phyloP scores from a whole-genome alignment of 2,888 invertebrate species.

The Eustalomyia histrio region DNA sequence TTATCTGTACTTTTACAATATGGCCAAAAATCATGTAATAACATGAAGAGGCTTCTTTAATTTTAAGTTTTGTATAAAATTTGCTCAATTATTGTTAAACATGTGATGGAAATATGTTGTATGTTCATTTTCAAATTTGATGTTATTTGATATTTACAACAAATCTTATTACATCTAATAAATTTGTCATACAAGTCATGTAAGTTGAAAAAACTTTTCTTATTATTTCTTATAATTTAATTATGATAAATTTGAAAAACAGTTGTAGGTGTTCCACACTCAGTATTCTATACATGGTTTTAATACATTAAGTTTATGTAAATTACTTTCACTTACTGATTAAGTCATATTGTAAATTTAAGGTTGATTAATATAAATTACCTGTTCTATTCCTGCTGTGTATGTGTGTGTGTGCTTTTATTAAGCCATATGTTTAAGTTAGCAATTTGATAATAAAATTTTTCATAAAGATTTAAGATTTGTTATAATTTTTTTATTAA shows the following conservation, averaged over 20 bases:
- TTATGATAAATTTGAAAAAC: neutral
- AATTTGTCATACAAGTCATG: neutral
- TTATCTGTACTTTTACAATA: neutral
- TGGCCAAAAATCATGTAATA: neutral
- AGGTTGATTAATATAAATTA: slow-evolving; percentile 28
- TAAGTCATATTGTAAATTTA: slow-evolving; percentile 21
- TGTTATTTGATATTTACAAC: neutral
- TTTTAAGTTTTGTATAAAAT: neutral
- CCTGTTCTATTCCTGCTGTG: neutral
- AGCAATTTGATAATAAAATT: neutral
- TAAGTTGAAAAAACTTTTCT: neutral
- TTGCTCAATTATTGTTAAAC: neutral
- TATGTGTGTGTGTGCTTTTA: too few species aligned
- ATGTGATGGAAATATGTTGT: neutral
- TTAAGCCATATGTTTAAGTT: neutral
- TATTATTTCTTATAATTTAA: neutral
- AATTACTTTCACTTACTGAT: too few species aligned
- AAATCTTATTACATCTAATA: neutral
- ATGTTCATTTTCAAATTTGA: neutral
- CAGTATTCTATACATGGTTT: too few species aligned
- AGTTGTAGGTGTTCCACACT: neutral
- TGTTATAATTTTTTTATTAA: too few species aligned
- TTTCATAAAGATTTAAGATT: neutral
- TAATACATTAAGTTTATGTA: too few species aligned
- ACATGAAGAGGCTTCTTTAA: neutral